These are phyloP conservation scores for Cataglyphis albicans DNA, from an alignment of 2,888 invertebrate species.

Conservation along the genomic window DNA sequence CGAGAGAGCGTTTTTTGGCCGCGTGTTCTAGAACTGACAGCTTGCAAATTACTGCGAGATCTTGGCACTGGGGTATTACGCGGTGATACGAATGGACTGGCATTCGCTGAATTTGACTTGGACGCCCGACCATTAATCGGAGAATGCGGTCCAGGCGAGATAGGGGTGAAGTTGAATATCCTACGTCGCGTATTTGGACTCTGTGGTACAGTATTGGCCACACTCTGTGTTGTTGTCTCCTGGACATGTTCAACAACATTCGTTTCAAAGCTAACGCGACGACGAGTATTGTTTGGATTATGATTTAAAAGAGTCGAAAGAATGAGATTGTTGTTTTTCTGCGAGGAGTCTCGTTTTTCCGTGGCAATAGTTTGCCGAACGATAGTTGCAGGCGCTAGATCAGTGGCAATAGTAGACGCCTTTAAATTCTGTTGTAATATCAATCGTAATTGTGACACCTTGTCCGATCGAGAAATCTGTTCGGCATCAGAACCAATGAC, in stretches of 20 bases:
- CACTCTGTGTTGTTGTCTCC: slow-evolving; percentile 77
- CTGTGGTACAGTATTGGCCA: slow-evolving; percentile 88
- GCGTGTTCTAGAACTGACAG: slow-evolving; percentile 84
- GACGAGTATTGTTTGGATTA: slow-evolving; percentile 81
- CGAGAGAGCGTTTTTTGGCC: slow-evolving; percentile 80
- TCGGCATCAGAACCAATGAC: slow-evolving; percentile 75
- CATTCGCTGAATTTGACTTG: slow-evolving; percentile 90
- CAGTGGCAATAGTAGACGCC: slow-evolving; percentile 82
- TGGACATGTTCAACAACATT: slow-evolving; percentile 82
- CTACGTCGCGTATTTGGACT: slow-evolving; percentile 92
- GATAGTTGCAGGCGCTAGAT: slow-evolving; percentile 68
- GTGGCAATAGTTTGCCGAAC: slow-evolving; percentile 65
- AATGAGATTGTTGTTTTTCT: slow-evolving; percentile 80
- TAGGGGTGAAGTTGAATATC: slow-evolving; percentile 95
- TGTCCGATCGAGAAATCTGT: slow-evolving; percentile 87
- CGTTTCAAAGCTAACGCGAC: slow-evolving; percentile 88
- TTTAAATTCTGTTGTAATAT: slow-evolving; percentile 90
- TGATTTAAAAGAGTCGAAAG: slow-evolving; percentile 84
- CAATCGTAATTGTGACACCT: slow-evolving; percentile 91
- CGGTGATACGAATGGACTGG: slow-evolving; percentile 94
- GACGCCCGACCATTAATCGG: slow-evolving; percentile 88
- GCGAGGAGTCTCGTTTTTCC: slow-evolving; percentile 79
- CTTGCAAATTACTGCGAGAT: slow-evolving; percentile 88
- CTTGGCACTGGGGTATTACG: slow-evolving; percentile 91
- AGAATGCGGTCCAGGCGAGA: slow-evolving; percentile 92